Conservation (phyloP, 2,797 vertebrate species). For the Lerista edwardsae region DNA sequence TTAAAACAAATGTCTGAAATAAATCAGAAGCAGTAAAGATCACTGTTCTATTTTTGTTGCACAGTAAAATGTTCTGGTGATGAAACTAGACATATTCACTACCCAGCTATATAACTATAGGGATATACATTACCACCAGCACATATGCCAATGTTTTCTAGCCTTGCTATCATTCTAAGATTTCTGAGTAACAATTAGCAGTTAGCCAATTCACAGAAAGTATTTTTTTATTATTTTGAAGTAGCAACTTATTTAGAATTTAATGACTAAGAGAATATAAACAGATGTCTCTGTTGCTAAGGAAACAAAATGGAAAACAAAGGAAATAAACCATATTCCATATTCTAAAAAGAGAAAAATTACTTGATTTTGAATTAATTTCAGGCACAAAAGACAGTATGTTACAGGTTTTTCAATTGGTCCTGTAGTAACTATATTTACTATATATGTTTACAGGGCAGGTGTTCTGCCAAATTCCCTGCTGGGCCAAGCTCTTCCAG, state of each 20-base stretch:
- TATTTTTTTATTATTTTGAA: constrained; percentile 77
- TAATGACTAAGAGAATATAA: constrained; percentile 80
- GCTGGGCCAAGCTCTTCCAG: too few species aligned
- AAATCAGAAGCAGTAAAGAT: constrained; percentile 69
- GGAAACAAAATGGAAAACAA: constrained; percentile 70
- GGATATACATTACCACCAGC: constrained; percentile 70
- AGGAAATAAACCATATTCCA: constrained; percentile 72
- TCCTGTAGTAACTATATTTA: constrained; percentile 39
- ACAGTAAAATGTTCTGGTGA: constrained; percentile 55
- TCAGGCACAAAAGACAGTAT: constrained; percentile 62
- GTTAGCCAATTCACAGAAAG: constrained; percentile 75
- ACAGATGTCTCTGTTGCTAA: constrained; percentile 82
- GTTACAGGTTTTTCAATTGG: background rate
- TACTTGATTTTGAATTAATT: constrained; percentile 69
- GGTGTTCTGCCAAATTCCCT: too few species aligned
- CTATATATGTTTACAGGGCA: constrained; percentile 1
- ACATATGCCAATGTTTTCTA: constrained; percentile 74
- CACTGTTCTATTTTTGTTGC: constrained; percentile 59
- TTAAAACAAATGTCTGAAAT: constrained; percentile 60
- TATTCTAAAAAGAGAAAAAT: constrained; percentile 63
- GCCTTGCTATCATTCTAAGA: constrained; percentile 75
- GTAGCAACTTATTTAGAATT: constrained; percentile 76
- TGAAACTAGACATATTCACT: constrained; percentile 66
- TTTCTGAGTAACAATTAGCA: constrained; percentile 80
- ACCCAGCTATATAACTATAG: constrained; percentile 61